Base-by-base conservation (phyloP, 2,888 invertebrate genomes). In the Lottia scabra region DNA sequence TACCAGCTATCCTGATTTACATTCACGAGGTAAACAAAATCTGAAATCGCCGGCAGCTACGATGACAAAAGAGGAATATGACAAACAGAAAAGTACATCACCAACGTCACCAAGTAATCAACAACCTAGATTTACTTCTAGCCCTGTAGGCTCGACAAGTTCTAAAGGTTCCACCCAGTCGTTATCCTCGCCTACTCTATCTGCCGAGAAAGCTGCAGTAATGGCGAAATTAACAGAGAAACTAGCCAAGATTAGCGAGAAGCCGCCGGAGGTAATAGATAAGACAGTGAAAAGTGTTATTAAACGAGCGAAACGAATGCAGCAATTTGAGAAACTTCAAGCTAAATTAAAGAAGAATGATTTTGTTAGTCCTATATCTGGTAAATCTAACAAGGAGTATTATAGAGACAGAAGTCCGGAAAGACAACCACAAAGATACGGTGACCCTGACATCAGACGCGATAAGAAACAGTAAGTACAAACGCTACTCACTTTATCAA, bases 201-300 rank as follows among this genome's bases (percentile, higher is more conserved):
- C 56, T 19, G 56, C 56, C 23, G 56, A 56, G 13, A 56, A 56
- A 23, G 56, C 56, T 56, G 56, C 56, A 19, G 56, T 56, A 56
- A 56, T 56, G 56, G 56, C 56, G 19, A 56, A 56, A 56, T 56
- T 56, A 56, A 56, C 56, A 56, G 56, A 56, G 56, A 56, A 56
- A 56, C 13, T 56, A 23, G 56, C 56, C 19, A 56, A 56, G 56
- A 56, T 56, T 23, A 56, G 56, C 23, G 23, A 56, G 19, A 56
- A 56, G 4, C 56, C 56, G 23, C 56, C 56, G 19, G 56, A 56
- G 56, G 56, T 56, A 1, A 56, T 56, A 56, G 56, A 56, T 56
- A 56, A 56, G 23, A 56, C 56, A 12, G 56, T 56, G 13, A 56
- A 56, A 56, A 23, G 23, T 23, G 56, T 23, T 23, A 56, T 56